Base-by-base conservation (phyloP, 2,797 vertebrate species). In the Anolis apletophallus region DNA sequence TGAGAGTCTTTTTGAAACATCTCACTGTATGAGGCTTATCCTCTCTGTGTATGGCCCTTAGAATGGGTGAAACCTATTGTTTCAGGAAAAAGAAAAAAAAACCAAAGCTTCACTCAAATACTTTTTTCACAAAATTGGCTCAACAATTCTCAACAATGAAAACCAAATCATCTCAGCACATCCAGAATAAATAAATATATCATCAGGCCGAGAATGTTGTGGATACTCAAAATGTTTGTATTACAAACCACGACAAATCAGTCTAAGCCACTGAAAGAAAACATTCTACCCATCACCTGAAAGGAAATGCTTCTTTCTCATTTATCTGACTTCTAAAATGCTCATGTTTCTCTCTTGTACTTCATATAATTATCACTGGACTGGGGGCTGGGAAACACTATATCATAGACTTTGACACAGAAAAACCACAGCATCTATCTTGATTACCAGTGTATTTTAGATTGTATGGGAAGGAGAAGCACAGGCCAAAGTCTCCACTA, bases 171-270 rank as follows among this genome's bases (percentile, higher is more conserved):
- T 88, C 79, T 93, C 79, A 85, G 26, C 84, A 82, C 86, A 91
- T 52, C 7, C 23, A 71, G 61, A 80, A 64, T 0, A 85, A 91
- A 92, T 77, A 92, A 93, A 89, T 87, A 86, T 32, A 84, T 77
- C 85, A 79, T 90, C 80, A 74, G 6, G 23, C 83, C 32, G 59
- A 90, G 86, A 91, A 88, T 88, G 93, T 50, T 89, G 84, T 72
- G 85, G 89, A 89, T 2, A 16, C 80, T 91, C 61, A 76, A 91
- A 94, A 84, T 78, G 89, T 80, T 69, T 87, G 85, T 57, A 88
- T 73, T 88, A 88, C 74, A 92, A 92, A 64, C 91, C 91, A 91
- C 92, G 80, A 89, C 89, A 94, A 93, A 92, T 87, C 90, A 90
- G 64, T 55, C 88, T 90, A 46, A 2, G 86, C 91, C 86, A 3